Percentiles rank a stretch among this genome's conserved stretches.
Evolutionary conservation across 2,113 vertebrate species (phyloP).

Genomic region (Motacilla alba): DNA sequence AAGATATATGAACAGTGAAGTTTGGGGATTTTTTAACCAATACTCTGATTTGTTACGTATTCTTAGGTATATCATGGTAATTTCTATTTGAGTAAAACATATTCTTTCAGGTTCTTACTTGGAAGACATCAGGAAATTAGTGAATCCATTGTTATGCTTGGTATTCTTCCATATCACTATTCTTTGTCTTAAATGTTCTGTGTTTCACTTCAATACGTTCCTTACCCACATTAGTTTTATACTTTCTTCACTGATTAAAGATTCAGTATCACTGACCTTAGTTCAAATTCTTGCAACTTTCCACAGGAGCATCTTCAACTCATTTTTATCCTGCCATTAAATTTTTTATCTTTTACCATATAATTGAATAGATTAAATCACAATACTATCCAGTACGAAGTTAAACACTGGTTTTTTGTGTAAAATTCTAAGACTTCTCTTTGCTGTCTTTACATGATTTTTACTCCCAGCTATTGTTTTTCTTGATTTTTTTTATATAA

Average conservation of each 20-base stretch:
- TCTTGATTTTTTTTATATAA: not conserved
- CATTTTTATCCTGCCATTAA: not conserved
- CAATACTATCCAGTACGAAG: not conserved
- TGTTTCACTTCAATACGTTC: not conserved
- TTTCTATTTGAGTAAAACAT: not conserved
- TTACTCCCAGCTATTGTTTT: not conserved
- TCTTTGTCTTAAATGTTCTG: not conserved
- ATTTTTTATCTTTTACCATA: not conserved
- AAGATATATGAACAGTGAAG: not conserved
- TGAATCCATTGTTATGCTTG: not conserved
- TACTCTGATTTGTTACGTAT: not conserved
- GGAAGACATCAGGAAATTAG: not conserved
- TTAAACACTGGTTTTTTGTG: not conserved
- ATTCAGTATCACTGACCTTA: not conserved
- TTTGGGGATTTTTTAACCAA: not conserved
- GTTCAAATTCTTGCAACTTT: not conserved
- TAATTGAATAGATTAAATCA: not conserved
- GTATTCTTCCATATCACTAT: not conserved
- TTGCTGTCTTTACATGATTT: not conserved
- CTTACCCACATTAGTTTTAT: not conserved
- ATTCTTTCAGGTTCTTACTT: not conserved
- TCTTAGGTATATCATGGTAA: not conserved
- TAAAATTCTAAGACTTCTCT: not conserved
- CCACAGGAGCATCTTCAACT: not conserved
- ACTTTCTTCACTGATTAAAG: not conserved